Conservation (phyloP, 2,113 vertebrate genomes). For the Camelus bactrianus region DNA sequence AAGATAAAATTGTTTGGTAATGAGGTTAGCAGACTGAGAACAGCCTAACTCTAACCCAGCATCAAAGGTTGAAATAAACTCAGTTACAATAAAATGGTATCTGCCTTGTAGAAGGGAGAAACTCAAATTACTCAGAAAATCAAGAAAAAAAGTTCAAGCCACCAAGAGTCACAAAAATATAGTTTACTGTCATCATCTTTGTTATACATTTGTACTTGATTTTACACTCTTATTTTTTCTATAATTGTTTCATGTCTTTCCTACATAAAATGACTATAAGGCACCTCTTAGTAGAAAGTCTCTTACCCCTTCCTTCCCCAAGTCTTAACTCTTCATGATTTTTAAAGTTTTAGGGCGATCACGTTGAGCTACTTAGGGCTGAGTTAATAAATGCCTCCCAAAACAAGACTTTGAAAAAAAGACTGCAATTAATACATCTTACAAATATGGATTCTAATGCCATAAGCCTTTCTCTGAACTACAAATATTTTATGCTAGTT, state of each 20-base stretch:
- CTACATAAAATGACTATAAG: neutral
- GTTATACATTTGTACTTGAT: neutral
- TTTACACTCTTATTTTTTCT: conserved; percentile 64
- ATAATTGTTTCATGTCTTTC: neutral
- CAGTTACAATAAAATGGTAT: neutral
- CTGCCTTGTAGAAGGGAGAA: neutral
- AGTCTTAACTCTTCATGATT: neutral
- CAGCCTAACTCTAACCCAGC: neutral
- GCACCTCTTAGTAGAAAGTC: neutral
- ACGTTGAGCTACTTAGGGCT: neutral
- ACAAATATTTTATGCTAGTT: neutral
- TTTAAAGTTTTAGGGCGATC: neutral
- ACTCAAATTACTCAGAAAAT: conserved; percentile 29
- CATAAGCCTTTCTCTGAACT: neutral
- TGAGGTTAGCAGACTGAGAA: neutral
- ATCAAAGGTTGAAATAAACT: neutral
- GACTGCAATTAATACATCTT: neutral
- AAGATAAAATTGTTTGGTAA: neutral
- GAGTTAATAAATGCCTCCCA: neutral
- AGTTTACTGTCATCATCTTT: neutral
- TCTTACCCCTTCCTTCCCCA: neutral
- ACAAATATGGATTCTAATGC: neutral
- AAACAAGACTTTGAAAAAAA: neutral
- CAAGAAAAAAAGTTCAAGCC: conserved; percentile 5
- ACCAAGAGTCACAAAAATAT: neutral